Base-by-base conservation (phyloP, 2,797 vertebrate genomes). In the Danio kyathit region DNA sequence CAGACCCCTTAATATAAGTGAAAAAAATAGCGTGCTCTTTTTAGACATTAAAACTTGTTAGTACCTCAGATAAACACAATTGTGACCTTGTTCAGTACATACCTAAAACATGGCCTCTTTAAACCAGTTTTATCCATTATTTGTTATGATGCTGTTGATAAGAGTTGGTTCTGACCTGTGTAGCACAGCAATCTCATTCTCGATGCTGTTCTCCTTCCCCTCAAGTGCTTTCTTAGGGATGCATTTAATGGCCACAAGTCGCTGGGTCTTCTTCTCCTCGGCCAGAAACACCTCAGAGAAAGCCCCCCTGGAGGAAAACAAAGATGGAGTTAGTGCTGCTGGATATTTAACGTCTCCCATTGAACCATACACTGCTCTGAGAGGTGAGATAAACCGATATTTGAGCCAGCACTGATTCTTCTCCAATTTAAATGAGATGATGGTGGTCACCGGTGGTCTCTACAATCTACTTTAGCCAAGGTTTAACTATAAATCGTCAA, bases 231-330 rank as follows among this genome's bases (percentile, higher is more conserved):
- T 97, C 93, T 98, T 99, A 76, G 97, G 93, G 16, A 99, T 99
- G 92, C 97, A 99, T 87, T 99, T 99, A 92, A 99, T 96, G 87
- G 97, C 97, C 80, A 99, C 97, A 38, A 99, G 92, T 87, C 96
- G 96, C 91, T 89, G 95, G 2, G 96, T 98, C 54, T 90, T 92
- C 89, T 95, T 97, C 89, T 98, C 97, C 88, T 99, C 97, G 0
- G 97, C 97, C 88, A 99, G 94, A 88, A 99, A 96, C 85, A 98
- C 97, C 90, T 99, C 97, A 0, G 97, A 98, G 93, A 99, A 99
- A 8, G 97, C 97, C 3, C 97, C 97, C 75, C 96, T 98, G 84
- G 19, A 16, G 56, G 14, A 51, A 4, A 44, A 17, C 9, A 48
- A 59, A 54, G 29, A 64, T 40, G 64, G 6, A 41, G 49, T 67